These are phyloP conservation scores for Chaenogobius annularis DNA, from an alignment of 2,113 vertebrate species.

Conservation along the genomic window DNA sequence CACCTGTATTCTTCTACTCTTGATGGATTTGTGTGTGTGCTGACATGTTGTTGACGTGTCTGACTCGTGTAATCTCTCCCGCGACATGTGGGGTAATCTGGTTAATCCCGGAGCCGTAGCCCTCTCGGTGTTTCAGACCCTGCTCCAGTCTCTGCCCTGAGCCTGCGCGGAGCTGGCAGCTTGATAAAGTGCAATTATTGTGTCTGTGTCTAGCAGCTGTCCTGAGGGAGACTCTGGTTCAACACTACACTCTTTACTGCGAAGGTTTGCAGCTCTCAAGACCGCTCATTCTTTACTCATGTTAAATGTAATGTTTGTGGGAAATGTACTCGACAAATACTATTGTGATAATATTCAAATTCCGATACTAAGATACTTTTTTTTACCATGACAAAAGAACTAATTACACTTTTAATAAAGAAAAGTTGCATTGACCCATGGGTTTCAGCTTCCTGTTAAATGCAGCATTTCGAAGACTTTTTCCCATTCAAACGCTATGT, in stretches of 20 bases:
- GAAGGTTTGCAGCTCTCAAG: slow-evolving; percentile 16
- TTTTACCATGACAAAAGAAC: too few relatives aligned
- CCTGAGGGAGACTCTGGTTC: slow-evolving; percentile 34
- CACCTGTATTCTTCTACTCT: too few relatives aligned
- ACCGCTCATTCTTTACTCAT: background rate
- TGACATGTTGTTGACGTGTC: slow-evolving; percentile 10
- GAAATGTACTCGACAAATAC: too few relatives aligned
- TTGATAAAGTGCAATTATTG: slow-evolving; percentile 40
- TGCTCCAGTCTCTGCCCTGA: slow-evolving; percentile 26
- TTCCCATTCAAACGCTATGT: too few relatives aligned
- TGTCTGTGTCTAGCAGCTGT: slow-evolving; percentile 32
- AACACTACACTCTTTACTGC: slow-evolving; percentile 16
- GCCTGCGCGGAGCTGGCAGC: slow-evolving; percentile 38
- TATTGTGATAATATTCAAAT: too few relatives aligned
- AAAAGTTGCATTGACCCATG: too few relatives aligned
- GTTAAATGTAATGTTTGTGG: too few relatives aligned
- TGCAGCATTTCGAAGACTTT: too few relatives aligned
- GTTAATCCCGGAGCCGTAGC: slow-evolving; percentile 50
- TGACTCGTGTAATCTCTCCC: slow-evolving; percentile 48
- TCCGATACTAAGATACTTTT: too few relatives aligned
- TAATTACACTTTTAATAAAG: too few relatives aligned
- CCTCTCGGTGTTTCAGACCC: slow-evolving; percentile 33
- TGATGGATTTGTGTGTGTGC: background rate
- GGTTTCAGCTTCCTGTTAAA: too few relatives aligned
- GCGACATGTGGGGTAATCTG: slow-evolving; percentile 67